phyloP scores from a whole-genome alignment of 2,888 invertebrate species.

The Hyposoter didymator region DNA sequence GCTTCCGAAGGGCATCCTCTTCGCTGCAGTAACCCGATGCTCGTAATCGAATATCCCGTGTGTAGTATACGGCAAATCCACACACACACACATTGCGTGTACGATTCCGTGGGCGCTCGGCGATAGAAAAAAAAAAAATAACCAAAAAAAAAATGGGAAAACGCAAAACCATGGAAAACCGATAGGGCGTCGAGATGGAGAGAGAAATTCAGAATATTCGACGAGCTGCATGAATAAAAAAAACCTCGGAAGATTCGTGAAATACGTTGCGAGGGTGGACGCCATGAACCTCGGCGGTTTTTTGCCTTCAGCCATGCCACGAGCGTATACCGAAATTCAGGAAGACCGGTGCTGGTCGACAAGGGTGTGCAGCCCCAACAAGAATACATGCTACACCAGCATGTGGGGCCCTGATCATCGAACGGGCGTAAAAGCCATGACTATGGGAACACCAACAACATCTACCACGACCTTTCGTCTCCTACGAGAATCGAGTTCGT shows the following conservation, averaged over 20 bases:
- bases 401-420: background rate
- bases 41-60: conserved; percentile 67
- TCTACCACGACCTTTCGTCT: background rate
- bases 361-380: conserved; percentile 29
- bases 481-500: background rate
- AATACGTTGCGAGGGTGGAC: conserved; percentile 56
- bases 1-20: conserved; percentile 36
- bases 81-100: conserved; percentile 36
- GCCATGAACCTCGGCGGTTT: conserved; percentile 31
- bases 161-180: conserved; percentile 54
- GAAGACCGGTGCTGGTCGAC: conserved; percentile 46
- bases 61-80: conserved; percentile 33
- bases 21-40: conserved; percentile 63
- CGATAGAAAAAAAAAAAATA: conserved; percentile 16
- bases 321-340: conserved; percentile 31
- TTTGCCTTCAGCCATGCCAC: conserved; percentile 5
- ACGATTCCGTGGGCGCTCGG: conserved; percentile 29
- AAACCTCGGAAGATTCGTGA: conserved; percentile 37
- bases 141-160: conserved; percentile 47
- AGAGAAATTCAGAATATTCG: conserved; percentile 47
- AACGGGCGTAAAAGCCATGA: background rate
- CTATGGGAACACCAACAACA: background rate
- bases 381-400: background rate
- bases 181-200: conserved; percentile 49
- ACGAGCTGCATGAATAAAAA: conserved; percentile 25